A percentile compares a stretch with the other conserved stretches of the same genome.
phyloP scores from a whole-genome alignment of 2,888 invertebrate genomes.

The Drosophila algonquin region DNA sequence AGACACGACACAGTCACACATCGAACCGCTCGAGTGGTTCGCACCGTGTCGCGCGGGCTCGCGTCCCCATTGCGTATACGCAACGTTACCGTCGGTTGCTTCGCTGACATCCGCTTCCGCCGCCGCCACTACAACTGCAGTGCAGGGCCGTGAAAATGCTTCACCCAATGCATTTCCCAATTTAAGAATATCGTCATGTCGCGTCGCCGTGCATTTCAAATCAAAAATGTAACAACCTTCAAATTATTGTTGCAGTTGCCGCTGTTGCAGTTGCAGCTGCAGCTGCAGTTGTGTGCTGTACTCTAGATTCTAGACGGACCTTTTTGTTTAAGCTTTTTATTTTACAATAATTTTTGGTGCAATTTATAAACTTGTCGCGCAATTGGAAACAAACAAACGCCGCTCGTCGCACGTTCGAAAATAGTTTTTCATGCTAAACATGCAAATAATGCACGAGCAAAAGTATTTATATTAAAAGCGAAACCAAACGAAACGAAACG shows the following conservation, averaged over 20 bases:
- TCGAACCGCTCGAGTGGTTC: background rate
- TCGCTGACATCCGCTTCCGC: slow-evolving; percentile 67
- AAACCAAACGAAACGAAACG: slow-evolving; percentile 1
- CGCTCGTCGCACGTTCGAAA: slow-evolving; percentile 60
- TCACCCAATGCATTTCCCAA: slow-evolving; percentile 21
- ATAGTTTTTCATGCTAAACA: slow-evolving; percentile 32
- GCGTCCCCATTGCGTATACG: slow-evolving; percentile 74
- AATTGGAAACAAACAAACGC: slow-evolving; percentile 51
- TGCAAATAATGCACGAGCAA: slow-evolving; percentile 33
- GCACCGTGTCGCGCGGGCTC: slow-evolving; percentile 53
- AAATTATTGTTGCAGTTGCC: slow-evolving; percentile 20
- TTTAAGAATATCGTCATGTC: slow-evolving; percentile 41
- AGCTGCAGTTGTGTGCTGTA: slow-evolving; percentile 23
- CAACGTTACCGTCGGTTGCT: slow-evolving; percentile 52
- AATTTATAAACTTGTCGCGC: slow-evolving; percentile 59
- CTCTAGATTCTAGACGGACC: background rate
- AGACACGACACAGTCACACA: slow-evolving; percentile 2
- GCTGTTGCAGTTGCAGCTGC: slow-evolving; percentile 24
- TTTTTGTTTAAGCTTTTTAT: slow-evolving; percentile 27
- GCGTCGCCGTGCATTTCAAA: slow-evolving; percentile 53
- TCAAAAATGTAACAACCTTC: slow-evolving; percentile 63
- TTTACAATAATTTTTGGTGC: slow-evolving; percentile 44
- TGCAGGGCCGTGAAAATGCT: slow-evolving; percentile 65
- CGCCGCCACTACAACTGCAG: slow-evolving; percentile 18
- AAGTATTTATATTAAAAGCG: slow-evolving; percentile 10